Percentiles rank a stretch among this genome's conserved stretches.
Conservation (phyloP, 2,888 invertebrate species). For the Dasysyrphus tricinctus region DNA sequence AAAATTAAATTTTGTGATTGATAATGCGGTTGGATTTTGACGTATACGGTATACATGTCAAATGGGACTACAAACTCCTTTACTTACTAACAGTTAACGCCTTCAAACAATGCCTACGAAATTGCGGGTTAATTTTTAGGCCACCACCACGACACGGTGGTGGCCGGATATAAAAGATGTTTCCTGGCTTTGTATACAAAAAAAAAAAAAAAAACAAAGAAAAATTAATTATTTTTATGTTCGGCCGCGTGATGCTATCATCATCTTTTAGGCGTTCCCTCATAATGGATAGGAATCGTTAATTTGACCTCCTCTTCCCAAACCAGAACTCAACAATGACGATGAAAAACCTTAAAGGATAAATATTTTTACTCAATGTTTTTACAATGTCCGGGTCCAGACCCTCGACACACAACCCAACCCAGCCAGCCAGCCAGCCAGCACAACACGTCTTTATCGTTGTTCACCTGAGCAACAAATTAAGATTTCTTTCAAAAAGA, state of each 20-base stretch:
- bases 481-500: slow-evolving; percentile 2
- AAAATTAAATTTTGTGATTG: slow-evolving; percentile 38
- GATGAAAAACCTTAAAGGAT: slow-evolving; percentile 1
- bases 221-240: slow-evolving; percentile 44
- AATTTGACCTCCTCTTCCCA: not conserved
- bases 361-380: slow-evolving; percentile 5
- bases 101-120: slow-evolving; percentile 6
- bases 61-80: not conserved
- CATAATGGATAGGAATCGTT: slow-evolving; percentile 12
- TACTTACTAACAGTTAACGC: not conserved
- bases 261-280: not conserved
- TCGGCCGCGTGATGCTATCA: not conserved
- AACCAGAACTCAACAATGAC: not conserved
- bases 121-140: slow-evolving; percentile 19
- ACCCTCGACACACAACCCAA: not conserved
- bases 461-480: slow-evolving; percentile 13
- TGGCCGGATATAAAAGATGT: slow-evolving; percentile 9
- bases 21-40: slow-evolving; percentile 14
- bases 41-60: slow-evolving; percentile 9
- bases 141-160: too few species aligned
- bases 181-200: not conserved
- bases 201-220: not conserved
- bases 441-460: not conserved
- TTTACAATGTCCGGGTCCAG: not conserved
- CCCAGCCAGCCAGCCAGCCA: not conserved